Evolutionary conservation across 1,140 invertebrate genomes (phyloP), one percentile per base, ranked within the genome.

Genomic region (Mycetomoellerius zeteki): DNA sequence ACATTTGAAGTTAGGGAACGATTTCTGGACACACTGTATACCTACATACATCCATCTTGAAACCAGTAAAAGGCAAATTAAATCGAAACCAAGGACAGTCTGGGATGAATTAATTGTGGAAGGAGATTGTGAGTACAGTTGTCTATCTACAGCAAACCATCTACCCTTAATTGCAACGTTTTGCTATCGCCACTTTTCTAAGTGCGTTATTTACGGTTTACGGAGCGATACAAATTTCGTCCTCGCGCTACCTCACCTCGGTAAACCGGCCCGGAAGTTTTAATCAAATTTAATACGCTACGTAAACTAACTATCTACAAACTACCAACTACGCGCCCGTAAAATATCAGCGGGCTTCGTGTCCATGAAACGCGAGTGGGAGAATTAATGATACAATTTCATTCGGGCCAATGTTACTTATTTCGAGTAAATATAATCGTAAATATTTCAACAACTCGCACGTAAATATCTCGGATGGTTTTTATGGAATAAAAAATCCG

Each of bases 241-340:
- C 43, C 64, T 19, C 37, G 4, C 19, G 33, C 67, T 47, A 52
- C 12, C 30, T 47, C 27, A 52, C 47, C 14, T 19, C 58, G 76
- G 37, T 30, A 50, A 75, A 75, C 27, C 14, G 14, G 19, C 80
- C 24, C 69, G 24, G 24, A 84, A 84, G 69, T 84, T 84, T 84
- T 73, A 73, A 84, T 84, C 69, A 54, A 84, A 84, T 84, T 82
- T 75, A 60, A 84, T 75, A 75, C 80, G 52, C 69, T 75, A 75
- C 14, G 10, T 75, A 73, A 84, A 84, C 80, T 75, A 84, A 75
- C 54, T 82, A 73, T 73, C 24, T 84, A 75, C 56, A 54, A 62
- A 77, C 77, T 80, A 80, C 62, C 37, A 30, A 30, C 69, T 75
- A 62, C 37, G n/a, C 27, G 43, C n/a, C 37, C 54, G 24, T 81